Percentiles rank a stretch among this genome's conserved stretches.
phyloP scores from a whole-genome alignment of 1,140 invertebrate species.

The Sipha flava region DNA sequence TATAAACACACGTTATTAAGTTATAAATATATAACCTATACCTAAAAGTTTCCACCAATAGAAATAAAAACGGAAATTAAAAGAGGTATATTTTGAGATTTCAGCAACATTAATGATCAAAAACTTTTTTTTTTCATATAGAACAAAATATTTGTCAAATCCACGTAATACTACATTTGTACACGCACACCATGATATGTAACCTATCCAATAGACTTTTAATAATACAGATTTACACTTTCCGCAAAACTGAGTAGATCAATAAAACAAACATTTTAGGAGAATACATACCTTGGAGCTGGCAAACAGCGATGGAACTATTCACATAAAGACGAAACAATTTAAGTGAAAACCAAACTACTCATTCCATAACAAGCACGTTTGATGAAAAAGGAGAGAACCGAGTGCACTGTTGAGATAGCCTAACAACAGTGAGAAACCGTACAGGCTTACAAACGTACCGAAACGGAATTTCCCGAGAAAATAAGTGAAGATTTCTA shows the following conservation, averaged over 20 bases:
- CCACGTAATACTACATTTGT: too few species aligned
- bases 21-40: too few species aligned
- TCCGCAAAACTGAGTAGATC: neutral
- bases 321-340: constrained; percentile 50
- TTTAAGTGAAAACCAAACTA: constrained; percentile 42
- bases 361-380: neutral
- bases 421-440: neutral
- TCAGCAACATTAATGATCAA: too few species aligned
- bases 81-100: too few species aligned
- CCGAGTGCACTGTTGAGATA: neutral
- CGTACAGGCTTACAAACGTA: neutral
- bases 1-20: too few species aligned
- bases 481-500: too few species aligned
- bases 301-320: neutral
- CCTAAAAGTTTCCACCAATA: too few species aligned
- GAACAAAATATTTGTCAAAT: too few species aligned
- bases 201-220: too few species aligned
- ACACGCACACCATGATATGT: too few species aligned
- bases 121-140: too few species aligned
- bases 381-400: neutral
- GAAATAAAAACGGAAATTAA: too few species aligned
- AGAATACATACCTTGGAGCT: neutral
- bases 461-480: neutral
- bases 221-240: neutral
- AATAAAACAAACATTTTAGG: neutral